Conservation (phyloP, 2,797 vertebrate genomes). For the Petrocephalus sullivani region DNA sequence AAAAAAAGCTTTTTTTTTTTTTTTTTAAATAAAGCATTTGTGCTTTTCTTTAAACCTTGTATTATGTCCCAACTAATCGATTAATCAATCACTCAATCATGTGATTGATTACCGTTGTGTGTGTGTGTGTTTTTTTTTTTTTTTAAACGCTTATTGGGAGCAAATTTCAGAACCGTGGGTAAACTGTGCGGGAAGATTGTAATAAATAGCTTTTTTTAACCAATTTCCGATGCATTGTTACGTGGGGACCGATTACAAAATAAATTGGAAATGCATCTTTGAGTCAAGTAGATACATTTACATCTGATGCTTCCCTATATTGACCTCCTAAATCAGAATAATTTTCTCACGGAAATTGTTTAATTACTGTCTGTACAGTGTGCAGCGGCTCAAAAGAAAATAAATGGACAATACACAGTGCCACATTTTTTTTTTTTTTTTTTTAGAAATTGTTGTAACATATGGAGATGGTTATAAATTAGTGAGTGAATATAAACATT, state of each 20-base stretch:
- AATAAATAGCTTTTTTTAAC: no score
- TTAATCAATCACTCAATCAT: neutral
- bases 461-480: neutral
- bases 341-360: neutral
- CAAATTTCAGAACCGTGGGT: no score
- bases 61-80: neutral
- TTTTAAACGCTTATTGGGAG: no score
- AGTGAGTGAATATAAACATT: neutral
- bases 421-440: neutral
- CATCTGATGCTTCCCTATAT: neutral
- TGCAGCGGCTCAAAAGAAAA: neutral
- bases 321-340: neutral
- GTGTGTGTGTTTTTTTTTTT: no score
- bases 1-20: neutral
- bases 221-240: no score
- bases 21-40: neutral
- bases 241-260: neutral
- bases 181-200: no score
- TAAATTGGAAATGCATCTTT: neutral
- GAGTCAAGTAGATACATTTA: neutral
- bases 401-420: neutral
- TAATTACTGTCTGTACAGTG: neutral
- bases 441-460: neutral
- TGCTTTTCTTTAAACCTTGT: neutral
- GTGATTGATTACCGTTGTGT: neutral